Conservation (phyloP, 2,888 invertebrate genomes). For the Limenitis camilla region DNA sequence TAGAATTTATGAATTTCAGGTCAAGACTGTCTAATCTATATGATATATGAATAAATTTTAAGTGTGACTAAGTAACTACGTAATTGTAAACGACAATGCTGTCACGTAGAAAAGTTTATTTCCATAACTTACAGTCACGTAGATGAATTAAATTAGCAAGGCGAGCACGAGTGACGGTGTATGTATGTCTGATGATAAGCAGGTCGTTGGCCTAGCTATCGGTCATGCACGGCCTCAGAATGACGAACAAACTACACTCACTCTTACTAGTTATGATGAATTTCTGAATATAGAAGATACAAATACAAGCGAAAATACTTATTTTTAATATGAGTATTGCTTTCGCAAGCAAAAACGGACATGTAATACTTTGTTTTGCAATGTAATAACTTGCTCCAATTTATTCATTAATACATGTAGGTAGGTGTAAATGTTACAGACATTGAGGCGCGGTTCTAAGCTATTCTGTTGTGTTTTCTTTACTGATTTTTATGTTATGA, state of each 20-base stretch:
- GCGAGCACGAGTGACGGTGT: not conserved
- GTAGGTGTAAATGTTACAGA: too few relatives aligned
- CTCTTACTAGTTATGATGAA: slow-evolving; percentile 20
- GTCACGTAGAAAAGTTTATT: slow-evolving; percentile 4
- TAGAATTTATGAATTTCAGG: too few relatives aligned
- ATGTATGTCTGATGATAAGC: slow-evolving; percentile 33
- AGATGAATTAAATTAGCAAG: slow-evolving; percentile 2
- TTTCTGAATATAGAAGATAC: too few relatives aligned
- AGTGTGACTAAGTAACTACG: not conserved
- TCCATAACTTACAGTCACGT: not conserved
- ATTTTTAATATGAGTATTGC: slow-evolving; percentile 24
- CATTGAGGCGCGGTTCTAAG: too few relatives aligned
- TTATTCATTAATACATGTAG: too few relatives aligned
- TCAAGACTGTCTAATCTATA: too few relatives aligned
- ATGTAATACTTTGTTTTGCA: too few relatives aligned
- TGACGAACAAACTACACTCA: slow-evolving; percentile 24
- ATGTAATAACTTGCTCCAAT: too few relatives aligned
- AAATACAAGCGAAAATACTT: too few relatives aligned
- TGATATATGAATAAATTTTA: not conserved
- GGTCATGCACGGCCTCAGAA: slow-evolving; percentile 42
- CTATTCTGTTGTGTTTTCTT: too few relatives aligned
- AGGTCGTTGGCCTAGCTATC: slow-evolving; percentile 57
- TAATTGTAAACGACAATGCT: not conserved
- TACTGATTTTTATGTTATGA: too few relatives aligned
- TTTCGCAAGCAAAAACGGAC: too few relatives aligned